These are phyloP conservation scores for Euplexia lucipara DNA, from an alignment of 2,888 invertebrate genomes.

Conservation along the genomic window DNA sequence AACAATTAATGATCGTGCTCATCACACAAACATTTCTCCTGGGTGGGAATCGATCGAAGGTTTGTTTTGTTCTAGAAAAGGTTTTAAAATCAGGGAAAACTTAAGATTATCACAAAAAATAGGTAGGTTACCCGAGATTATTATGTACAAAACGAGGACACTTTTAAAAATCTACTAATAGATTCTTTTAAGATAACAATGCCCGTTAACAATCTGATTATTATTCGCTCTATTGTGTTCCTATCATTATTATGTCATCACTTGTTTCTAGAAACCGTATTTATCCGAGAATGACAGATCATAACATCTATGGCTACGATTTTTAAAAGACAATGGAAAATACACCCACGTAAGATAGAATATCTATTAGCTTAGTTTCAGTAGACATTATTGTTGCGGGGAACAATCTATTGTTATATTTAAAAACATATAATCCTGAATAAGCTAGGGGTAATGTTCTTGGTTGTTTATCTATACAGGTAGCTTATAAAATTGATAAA, in stretches of 20 bases:
- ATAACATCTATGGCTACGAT: constrained; percentile 19
- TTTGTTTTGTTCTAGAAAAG: too few species aligned
- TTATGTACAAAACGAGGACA: background rate
- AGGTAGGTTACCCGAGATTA: background rate
- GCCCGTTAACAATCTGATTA: constrained; percentile 6
- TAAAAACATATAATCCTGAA: background rate
- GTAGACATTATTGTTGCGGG: constrained; percentile 1
- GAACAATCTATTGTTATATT: background rate
- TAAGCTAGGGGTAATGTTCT: background rate
- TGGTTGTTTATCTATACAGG: too few species aligned
- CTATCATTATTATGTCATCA: constrained; percentile 27
- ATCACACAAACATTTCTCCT: too few species aligned
- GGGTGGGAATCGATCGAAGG: too few species aligned
- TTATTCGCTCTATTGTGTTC: constrained; percentile 9
- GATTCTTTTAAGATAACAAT: constrained; percentile 13
- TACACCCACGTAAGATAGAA: constrained; percentile 13
- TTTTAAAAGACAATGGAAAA: constrained; percentile 26
- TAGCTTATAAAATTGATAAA: too few species aligned
- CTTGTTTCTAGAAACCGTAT: constrained; percentile 18
- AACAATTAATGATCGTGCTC: too few species aligned
- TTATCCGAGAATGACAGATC: constrained; percentile 19
- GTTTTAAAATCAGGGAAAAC: too few species aligned
- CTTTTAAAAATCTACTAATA: constrained; percentile 4
- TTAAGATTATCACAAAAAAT: too few species aligned
- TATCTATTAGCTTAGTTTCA: background rate